Conservation (phyloP, 2,888 invertebrate genomes). For the Ferdinandea cuprea region DNA sequence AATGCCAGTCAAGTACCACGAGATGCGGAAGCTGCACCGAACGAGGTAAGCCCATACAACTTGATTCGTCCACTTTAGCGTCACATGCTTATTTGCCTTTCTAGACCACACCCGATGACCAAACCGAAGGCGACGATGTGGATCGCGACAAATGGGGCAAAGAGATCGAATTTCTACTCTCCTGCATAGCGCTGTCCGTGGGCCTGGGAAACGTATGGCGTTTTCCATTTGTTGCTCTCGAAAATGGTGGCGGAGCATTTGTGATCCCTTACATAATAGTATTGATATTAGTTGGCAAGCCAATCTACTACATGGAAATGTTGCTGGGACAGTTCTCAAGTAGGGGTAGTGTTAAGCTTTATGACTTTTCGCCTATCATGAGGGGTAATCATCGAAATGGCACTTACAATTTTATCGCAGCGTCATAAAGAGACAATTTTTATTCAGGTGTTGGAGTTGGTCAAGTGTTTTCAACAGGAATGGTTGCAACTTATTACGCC, state of each 20-base stretch:
- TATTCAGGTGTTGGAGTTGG: conserved; percentile 85
- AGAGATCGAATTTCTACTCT: conserved; percentile 87
- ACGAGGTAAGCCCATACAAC: conserved; percentile 15
- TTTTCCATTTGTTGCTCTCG: conserved; percentile 87
- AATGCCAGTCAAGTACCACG: conserved; percentile 58
- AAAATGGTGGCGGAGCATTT: conserved; percentile 88
- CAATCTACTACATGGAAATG: conserved; percentile 89
- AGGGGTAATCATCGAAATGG: conserved; percentile 83
- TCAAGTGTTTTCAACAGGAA: conserved; percentile 84
- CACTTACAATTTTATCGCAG: no score
- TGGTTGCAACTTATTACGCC: conserved; percentile 87
- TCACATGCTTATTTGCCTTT: neutral
- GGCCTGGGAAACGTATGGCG: conserved; percentile 88
- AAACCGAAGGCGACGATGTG: conserved; percentile 27
- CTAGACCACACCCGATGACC: conserved; percentile 18
- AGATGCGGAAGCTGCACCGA: neutral
- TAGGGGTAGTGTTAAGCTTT: conserved; percentile 87
- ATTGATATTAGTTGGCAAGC: conserved; percentile 86
- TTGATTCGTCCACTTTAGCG: no score
- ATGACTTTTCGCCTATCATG: conserved; percentile 87
- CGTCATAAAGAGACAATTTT: neutral
- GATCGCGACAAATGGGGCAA: conserved; percentile 85
- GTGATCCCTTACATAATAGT: conserved; percentile 87
- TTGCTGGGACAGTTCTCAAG: conserved; percentile 89
- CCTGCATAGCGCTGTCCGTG: conserved; percentile 85